Conservation (phyloP, 2,797 vertebrate species). For the Diplodus puntazzo region DNA sequence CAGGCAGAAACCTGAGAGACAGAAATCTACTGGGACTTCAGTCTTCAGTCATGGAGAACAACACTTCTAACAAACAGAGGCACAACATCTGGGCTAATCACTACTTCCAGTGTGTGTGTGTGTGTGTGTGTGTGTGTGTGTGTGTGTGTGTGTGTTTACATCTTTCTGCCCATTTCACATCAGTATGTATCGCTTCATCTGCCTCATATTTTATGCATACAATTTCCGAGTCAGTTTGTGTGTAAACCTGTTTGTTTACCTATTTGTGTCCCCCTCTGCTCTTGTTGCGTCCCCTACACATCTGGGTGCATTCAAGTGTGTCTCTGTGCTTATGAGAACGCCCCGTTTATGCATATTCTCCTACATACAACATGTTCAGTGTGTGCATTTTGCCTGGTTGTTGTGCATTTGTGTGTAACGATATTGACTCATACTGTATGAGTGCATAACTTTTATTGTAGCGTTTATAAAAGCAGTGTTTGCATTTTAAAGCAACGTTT, state of each 20-base stretch:
- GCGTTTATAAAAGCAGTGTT: not conserved
- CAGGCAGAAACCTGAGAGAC: slow-evolving; percentile 36
- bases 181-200: not conserved
- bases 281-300: not conserved
- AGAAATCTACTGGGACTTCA: slow-evolving; percentile 20
- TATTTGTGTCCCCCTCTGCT: not conserved
- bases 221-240: slow-evolving; percentile 3
- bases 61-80: slow-evolving; percentile 11
- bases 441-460: no score
- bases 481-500: not conserved
- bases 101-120: not conserved
- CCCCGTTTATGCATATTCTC: not conserved
- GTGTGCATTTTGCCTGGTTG: no score
- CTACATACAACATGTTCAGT: not conserved
- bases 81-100: slow-evolving; percentile 44
- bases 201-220: not conserved
- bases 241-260: slow-evolving; percentile 18
- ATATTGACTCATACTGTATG: not conserved
- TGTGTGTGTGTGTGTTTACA: slow-evolving; percentile 21
- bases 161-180: not conserved
- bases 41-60: slow-evolving; percentile 34
- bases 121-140: slow-evolving; percentile 11
- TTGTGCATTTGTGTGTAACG: not conserved
- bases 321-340: not conserved
- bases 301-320: slow-evolving; percentile 17